Evolutionary conservation across 2,888 invertebrate species (phyloP), one percentile per base, ranked within the genome.

Genomic region (Drosophila percnosoma): DNA sequence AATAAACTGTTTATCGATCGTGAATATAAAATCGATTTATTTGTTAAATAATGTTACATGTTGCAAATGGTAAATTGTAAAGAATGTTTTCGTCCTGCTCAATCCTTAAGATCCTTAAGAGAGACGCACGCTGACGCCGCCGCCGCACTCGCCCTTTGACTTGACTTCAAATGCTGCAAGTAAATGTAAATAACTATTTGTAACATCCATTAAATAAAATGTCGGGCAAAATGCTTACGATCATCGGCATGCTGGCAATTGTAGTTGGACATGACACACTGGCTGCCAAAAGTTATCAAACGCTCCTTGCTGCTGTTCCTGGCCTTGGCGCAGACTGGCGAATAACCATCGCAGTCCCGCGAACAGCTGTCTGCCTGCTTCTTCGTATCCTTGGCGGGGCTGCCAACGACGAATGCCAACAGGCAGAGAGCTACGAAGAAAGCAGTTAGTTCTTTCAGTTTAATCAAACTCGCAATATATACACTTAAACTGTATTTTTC

Each of bases 211-310:
- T 34, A 13, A 18, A 29, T 8, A 10, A 15, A 5, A 8, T 21
- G 11, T 34, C 48, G 10, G 11, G 4, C 4, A n/a, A 15, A 15
- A 24, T 31, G 69, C 90, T 91, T 87, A 93, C 93, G 91, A 75
- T 91, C 91, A 55, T 91, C 87, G 18, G 86, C 68, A 65, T 93
- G 93, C 42, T 92, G 92, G 70, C 93, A 93, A 69, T 93, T 93
- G 81, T 91, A 93, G 48, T 91, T 93, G 62, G 74, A 72, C 85
- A 93, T 75, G 13, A 93, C 93, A 59, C 93, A 93, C 3, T 80
- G 66, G 58, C 77, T 93, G 42, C 93, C 93, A 65, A 93, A 93
- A 10, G 92, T 92, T 7, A 93, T 18, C 1, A 92, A 79, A 34
- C 91, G 90, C 59, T 92, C 91, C 82, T 92, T 92, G 78, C 73